Percentiles rank a stretch among this genome's conserved stretches.
Evolutionary conservation across 2,113 vertebrate genomes (phyloP).

Genomic region (Seriola dumerili): DNA sequence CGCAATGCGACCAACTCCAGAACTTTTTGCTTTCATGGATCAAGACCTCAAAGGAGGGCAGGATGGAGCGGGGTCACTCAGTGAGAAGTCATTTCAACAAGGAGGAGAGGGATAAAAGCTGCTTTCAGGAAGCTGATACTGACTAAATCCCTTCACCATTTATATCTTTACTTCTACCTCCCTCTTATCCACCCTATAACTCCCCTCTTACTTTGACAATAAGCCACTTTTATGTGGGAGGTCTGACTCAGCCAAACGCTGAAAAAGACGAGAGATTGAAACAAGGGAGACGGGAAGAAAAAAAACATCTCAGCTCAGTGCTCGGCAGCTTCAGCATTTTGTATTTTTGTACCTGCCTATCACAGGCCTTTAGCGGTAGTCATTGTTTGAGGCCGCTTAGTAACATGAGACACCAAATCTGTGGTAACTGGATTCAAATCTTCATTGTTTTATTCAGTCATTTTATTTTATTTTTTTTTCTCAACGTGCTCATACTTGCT

Average conservation of each 20-base stretch:
- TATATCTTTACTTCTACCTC: slow-evolving; percentile 67
- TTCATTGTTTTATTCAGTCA: neutral
- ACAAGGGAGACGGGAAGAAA: slow-evolving; percentile 40
- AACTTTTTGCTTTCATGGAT: slow-evolving; percentile 37
- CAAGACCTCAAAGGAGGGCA: slow-evolving; percentile 13
- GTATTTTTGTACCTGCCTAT: slow-evolving; percentile 55
- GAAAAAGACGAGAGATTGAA: slow-evolving; percentile 54
- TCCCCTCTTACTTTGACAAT: slow-evolving; percentile 69
- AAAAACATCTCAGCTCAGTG: slow-evolving; percentile 38
- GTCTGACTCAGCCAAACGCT: slow-evolving; percentile 68
- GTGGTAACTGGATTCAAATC: slow-evolving; percentile 26
- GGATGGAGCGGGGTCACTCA: slow-evolving; percentile 31
- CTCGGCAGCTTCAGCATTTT: slow-evolving; percentile 49
- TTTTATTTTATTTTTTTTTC: neutral
- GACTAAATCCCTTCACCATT: slow-evolving; percentile 68
- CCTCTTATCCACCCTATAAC: slow-evolving; percentile 65
- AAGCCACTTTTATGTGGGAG: slow-evolving; percentile 74
- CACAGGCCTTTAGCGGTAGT: slow-evolving; percentile 4
- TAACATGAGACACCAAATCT: slow-evolving; percentile 26
- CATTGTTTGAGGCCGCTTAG: slow-evolving; percentile 30
- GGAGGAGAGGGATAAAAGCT: slow-evolving; percentile 35
- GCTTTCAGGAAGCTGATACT: slow-evolving; percentile 65
- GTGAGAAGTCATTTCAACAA: slow-evolving; percentile 59
- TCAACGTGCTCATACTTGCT: neutral
- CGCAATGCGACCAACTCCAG: neutral